These are phyloP conservation scores for Leuciscus idus DNA, from an alignment of 2,113 vertebrate species.

Conservation along the genomic window DNA sequence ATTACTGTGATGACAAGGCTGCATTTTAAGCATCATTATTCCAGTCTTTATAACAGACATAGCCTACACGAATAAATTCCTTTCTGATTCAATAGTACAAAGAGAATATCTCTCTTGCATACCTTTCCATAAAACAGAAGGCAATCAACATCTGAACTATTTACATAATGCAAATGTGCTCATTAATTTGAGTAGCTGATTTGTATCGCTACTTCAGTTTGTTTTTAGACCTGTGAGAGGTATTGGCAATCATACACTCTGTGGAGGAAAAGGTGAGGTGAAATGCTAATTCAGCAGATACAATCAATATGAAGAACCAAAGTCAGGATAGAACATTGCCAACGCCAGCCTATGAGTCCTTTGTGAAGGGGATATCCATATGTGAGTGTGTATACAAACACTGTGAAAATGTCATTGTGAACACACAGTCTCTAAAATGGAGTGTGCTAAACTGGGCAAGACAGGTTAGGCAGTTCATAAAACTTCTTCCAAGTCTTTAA, in stretches of 20 bases:
- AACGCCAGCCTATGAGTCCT: conserved; percentile 6
- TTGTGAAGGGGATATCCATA: conserved; percentile 14
- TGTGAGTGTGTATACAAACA: not conserved
- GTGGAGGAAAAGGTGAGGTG: conserved; percentile 70
- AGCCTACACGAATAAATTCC: not conserved
- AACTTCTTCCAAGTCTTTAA: not conserved
- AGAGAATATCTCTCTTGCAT: not conserved
- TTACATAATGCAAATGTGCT: conserved; percentile 74
- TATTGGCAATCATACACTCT: conserved; percentile 74
- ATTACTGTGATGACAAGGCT: no score
- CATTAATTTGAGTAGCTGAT: conserved; percentile 70
- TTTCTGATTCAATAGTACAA: not conserved
- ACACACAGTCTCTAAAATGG: not conserved
- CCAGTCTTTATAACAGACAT: not conserved
- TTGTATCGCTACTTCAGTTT: conserved; percentile 68
- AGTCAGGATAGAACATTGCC: conserved; percentile 47
- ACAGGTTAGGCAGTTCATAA: not conserved
- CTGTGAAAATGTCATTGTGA: not conserved
- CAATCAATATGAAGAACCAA: conserved; percentile 67
- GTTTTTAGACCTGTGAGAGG: conserved; percentile 63
- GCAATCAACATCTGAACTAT: conserved; percentile 69
- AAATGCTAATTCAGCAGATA: conserved; percentile 73
- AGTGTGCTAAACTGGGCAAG: not conserved
- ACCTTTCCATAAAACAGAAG: conserved; percentile 61
- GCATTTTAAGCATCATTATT: no score